Evolutionary conservation across 1,140 invertebrate genomes (phyloP).

Genomic region (Drosophila nebulosa): DNA sequence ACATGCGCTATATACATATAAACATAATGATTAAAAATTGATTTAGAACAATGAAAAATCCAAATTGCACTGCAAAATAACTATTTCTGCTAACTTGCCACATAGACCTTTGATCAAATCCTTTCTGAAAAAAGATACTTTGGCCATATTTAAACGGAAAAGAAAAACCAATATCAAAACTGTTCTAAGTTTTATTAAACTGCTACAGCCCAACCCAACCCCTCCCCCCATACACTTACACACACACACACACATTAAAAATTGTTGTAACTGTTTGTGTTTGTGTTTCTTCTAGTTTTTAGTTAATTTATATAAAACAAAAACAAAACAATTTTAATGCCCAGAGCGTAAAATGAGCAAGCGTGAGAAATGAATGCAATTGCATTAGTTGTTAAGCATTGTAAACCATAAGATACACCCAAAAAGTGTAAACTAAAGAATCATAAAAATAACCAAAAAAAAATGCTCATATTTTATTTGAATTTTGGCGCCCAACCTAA

Average conservation of each 20-base stretch:
- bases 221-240: constrained; percentile 9
- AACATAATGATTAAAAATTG: constrained; percentile 37
- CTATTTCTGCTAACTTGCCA: constrained; percentile 71
- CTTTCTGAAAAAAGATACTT: constrained; percentile 10
- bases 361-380: constrained; percentile 58
- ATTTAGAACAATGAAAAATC: constrained; percentile 58
- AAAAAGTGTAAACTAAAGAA: constrained; percentile 58
- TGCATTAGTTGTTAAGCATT: constrained; percentile 61
- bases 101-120: constrained; percentile 28
- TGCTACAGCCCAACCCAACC: constrained; percentile 23
- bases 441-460: constrained; percentile 64
- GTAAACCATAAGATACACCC: constrained; percentile 55
- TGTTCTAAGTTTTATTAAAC: constrained; percentile 73
- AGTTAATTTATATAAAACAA: constrained; percentile 67
- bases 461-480: constrained; percentile 10
- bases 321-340: constrained; percentile 25
- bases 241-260: not conserved
- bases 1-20: constrained; percentile 32
- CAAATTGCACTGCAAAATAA: constrained; percentile 45
- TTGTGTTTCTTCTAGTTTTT: constrained; percentile 71
- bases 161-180: constrained; percentile 48
- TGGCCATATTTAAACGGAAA: constrained; percentile 34
- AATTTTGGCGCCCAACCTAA: not conserved
- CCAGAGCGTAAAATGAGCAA: constrained; percentile 37
- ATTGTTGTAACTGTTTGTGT: constrained; percentile 38